These are phyloP conservation scores for Chionodraco myersi DNA, from an alignment of 2,113 vertebrate genomes.

Conservation along the genomic window DNA sequence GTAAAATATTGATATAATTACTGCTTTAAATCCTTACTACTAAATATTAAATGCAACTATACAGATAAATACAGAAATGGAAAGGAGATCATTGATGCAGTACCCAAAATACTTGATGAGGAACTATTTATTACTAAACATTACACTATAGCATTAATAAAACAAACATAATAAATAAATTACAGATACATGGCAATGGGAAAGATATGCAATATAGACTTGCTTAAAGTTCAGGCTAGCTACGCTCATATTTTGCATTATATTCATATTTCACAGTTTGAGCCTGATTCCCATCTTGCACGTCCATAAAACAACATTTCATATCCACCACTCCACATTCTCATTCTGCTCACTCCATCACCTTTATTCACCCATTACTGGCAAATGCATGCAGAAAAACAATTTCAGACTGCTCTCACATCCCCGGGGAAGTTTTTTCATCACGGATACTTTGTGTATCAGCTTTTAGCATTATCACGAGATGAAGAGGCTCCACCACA, in stretches of 20 bases:
- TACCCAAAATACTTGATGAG: not conserved
- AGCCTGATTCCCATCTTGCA: not conserved
- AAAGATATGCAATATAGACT: not conserved
- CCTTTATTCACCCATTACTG: slow-evolving; percentile 57
- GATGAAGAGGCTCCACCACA: slow-evolving; percentile 24
- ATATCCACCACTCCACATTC: slow-evolving; percentile 4
- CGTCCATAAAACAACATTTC: slow-evolving; percentile 24
- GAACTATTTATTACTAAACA: not conserved
- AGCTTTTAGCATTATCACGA: slow-evolving; percentile 38
- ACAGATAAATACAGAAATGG: not conserved
- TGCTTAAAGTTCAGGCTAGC: no score
- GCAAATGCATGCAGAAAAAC: slow-evolving; percentile 30
- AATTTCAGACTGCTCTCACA: slow-evolving; percentile 39
- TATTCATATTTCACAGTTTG: not conserved
- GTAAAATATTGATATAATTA: not conserved
- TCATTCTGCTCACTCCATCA: slow-evolving; percentile 47
- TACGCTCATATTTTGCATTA: not conserved
- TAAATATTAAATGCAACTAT: not conserved
- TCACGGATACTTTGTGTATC: slow-evolving; percentile 30
- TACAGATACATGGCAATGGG: not conserved
- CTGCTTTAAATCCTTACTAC: not conserved
- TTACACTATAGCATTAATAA: not conserved
- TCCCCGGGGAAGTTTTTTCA: slow-evolving; percentile 38
- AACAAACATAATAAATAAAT: not conserved
- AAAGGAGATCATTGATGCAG: not conserved